Evolutionary conservation across 1,140 invertebrate genomes (phyloP).

Genomic region (Tetragonula clypearis): DNA sequence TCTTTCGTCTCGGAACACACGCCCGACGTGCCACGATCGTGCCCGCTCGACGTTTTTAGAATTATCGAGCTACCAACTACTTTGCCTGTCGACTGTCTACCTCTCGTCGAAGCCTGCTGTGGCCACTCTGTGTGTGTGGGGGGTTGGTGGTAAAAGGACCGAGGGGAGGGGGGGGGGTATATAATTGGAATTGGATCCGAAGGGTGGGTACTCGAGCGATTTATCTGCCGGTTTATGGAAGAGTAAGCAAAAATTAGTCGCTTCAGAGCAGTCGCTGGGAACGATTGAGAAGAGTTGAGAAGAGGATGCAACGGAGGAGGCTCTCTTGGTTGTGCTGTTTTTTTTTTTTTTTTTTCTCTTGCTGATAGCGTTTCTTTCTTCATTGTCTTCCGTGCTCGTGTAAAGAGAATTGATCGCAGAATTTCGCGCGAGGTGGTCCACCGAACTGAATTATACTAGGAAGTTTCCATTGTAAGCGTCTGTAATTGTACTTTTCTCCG

Average conservation of each 20-base stretch:
- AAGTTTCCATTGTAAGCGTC: no score
- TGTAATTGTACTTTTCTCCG: no score
- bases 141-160: background rate
- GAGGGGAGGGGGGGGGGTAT: no score
- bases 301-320: background rate
- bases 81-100: conserved; percentile 26
- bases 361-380: background rate
- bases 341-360: no score
- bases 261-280: no score
- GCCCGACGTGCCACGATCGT: conserved; percentile 13
- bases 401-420: background rate
- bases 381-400: background rate
- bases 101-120: conserved; percentile 35
- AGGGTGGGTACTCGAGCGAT: background rate
- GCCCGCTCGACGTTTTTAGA: conserved; percentile 35
- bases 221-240: background rate
- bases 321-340: background rate
- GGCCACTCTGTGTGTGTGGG: no score
- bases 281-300: background rate
- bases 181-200: conserved; percentile 19
- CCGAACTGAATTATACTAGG: no score
- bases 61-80: conserved; percentile 31
- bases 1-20: conserved; percentile 12
- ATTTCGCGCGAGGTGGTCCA: background rate
- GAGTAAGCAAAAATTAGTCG: conserved; percentile 29